phyloP scores from a whole-genome alignment of 1,140 invertebrate species.

The Drosophila paulistorum region DNA sequence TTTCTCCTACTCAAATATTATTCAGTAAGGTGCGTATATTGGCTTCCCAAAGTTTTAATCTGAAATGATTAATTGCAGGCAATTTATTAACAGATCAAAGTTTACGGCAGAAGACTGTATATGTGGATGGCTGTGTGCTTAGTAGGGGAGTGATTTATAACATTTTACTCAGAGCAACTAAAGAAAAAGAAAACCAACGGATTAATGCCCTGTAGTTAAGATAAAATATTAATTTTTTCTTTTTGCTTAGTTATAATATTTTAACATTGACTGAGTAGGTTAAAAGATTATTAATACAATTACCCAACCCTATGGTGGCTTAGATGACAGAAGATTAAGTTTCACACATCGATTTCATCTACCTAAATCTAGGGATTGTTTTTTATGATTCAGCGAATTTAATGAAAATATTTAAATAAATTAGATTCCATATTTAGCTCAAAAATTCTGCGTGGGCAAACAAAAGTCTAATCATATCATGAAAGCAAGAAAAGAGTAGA shows the following conservation, averaged over 20 bases:
- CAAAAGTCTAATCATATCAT: slow-evolving; percentile 51
- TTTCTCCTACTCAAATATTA: slow-evolving; percentile 32
- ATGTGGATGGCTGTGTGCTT: slow-evolving; percentile 16
- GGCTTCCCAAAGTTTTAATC: slow-evolving; percentile 43
- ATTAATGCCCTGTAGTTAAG: background rate
- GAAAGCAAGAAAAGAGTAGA: background rate
- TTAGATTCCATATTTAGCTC: too few species aligned
- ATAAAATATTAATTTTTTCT: background rate
- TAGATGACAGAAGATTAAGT: too few species aligned
- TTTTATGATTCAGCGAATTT: too few species aligned
- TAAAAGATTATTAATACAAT: too few species aligned
- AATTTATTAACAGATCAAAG: slow-evolving; percentile 76
- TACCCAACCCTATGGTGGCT: too few species aligned
- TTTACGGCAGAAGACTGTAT: slow-evolving; percentile 51
- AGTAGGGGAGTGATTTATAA: slow-evolving; percentile 57
- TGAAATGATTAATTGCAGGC: slow-evolving; percentile 66
- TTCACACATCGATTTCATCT: too few species aligned
- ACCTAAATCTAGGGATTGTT: too few species aligned
- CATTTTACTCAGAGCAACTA: slow-evolving; percentile 31
- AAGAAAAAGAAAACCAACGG: slow-evolving; percentile 11
- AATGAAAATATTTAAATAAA: too few species aligned
- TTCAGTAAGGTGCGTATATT: background rate
- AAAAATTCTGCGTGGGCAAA: background rate
- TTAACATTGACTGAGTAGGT: background rate
- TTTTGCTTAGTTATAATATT: background rate